Evolutionary conservation across 2,113 vertebrate genomes (phyloP).

Genomic region (Aix galericulata): DNA sequence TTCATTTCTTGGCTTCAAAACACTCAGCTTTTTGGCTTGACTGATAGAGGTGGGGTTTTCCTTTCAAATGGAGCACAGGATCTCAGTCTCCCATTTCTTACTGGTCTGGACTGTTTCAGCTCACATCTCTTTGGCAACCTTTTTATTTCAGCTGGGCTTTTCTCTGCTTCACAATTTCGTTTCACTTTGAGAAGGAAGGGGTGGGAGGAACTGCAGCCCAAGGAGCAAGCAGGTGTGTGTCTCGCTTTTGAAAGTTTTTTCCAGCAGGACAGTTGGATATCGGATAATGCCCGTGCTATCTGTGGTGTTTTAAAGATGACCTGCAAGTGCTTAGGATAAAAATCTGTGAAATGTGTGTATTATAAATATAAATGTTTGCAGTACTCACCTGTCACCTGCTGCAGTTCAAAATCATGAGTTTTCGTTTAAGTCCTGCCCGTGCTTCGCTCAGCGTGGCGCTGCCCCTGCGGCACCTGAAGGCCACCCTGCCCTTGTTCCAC

Average conservation of each 20-base stretch:
- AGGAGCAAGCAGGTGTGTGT: neutral
- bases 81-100: neutral
- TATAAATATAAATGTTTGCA: neutral
- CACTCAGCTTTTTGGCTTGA: neutral
- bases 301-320: neutral
- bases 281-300: neutral
- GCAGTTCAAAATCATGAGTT: neutral
- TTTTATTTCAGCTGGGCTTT: neutral
- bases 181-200: neutral
- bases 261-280: neutral
- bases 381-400: neutral
- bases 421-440: neutral
- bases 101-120: neutral
- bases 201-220: neutral
- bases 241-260: neutral
- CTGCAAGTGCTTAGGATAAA: neutral
- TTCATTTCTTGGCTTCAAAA: neutral
- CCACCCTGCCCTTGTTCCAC: no score
- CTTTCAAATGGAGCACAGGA: neutral
- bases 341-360: neutral
- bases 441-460: neutral
- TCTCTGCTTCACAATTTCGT: neutral
- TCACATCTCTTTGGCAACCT: neutral
- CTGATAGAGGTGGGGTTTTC: neutral
- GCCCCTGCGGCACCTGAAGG: neutral